Evolutionary conservation across 37 sponge, comb jelly and placozoan species (phyloP).

Genomic region (Ianthella basta): DNA sequence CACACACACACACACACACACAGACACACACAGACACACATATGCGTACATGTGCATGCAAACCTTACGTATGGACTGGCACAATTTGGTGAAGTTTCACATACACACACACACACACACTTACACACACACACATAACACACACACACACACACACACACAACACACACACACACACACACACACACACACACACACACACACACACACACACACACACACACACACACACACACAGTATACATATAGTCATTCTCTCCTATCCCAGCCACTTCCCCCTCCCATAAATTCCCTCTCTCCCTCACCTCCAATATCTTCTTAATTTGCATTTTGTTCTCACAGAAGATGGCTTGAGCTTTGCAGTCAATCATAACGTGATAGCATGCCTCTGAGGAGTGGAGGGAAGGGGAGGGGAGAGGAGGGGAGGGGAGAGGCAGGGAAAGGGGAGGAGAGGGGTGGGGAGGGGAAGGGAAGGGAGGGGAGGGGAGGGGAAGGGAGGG

Average conservation of each 20-base stretch:
- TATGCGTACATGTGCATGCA: no score
- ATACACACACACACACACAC: not conserved
- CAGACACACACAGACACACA: no score
- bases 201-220: not conserved
- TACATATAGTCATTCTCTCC: not conserved
- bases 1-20: no score
- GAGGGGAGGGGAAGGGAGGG: no score
- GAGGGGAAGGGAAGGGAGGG: no score
- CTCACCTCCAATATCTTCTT: slow-evolving; percentile 89
- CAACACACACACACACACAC: not conserved
- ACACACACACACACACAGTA: not conserved
- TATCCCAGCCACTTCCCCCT: not conserved
- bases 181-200: not conserved
- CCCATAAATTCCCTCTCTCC: no score
- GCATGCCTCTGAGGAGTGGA: slow-evolving; percentile 82
- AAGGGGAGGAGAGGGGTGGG: no score
- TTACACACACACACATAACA: no score
- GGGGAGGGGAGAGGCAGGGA: no score
- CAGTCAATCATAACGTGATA: slow-evolving; percentile 80
- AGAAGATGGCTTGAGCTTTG: slow-evolving; percentile 73
- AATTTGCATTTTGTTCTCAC: slow-evolving; percentile 83
- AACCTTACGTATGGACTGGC: no score
- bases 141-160: not conserved
- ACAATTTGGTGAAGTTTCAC: not conserved
- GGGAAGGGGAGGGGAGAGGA: not conserved